Evolutionary conservation across 2,797 vertebrate species (phyloP).

Genomic region (Gymnoscopelus braueri): DNA sequence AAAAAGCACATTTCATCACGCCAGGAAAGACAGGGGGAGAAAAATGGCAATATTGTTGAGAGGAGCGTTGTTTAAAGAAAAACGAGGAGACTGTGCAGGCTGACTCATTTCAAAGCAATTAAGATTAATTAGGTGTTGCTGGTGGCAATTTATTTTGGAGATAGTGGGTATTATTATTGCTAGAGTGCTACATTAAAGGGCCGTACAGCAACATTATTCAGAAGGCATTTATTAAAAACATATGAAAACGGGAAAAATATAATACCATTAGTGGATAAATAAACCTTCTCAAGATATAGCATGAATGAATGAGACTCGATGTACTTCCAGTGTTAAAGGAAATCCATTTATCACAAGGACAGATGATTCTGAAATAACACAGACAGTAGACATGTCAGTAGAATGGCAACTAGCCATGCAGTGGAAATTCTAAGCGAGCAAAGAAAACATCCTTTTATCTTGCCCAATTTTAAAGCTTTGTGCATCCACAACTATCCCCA

Average conservation of each 20-base stretch:
- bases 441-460: background rate
- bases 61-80: constrained; percentile 71
- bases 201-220: constrained; percentile 56
- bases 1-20: constrained; percentile 78
- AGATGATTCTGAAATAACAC: constrained; percentile 19
- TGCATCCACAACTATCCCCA: constrained; percentile 23
- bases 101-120: constrained; percentile 77
- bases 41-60: constrained; percentile 70
- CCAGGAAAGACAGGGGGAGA: constrained; percentile 57
- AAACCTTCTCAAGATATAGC: constrained; percentile 50
- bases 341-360: constrained; percentile 14
- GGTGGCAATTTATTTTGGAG: constrained; percentile 72
- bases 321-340: constrained; percentile 27
- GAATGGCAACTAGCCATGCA: constrained; percentile 3
- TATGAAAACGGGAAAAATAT: constrained; percentile 51
- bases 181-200: constrained; percentile 64
- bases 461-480: background rate
- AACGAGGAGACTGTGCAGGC: constrained; percentile 66
- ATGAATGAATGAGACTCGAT: constrained; percentile 24
- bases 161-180: constrained; percentile 72
- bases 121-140: constrained; percentile 81
- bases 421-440: background rate
- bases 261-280: constrained; percentile 52
- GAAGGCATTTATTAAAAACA: constrained; percentile 64
- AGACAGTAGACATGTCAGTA: background rate